Percentiles rank a stretch among this genome's conserved stretches.
Evolutionary conservation across 1,140 invertebrate genomes (phyloP).

Genomic region (Harlomillsia oculata): DNA sequence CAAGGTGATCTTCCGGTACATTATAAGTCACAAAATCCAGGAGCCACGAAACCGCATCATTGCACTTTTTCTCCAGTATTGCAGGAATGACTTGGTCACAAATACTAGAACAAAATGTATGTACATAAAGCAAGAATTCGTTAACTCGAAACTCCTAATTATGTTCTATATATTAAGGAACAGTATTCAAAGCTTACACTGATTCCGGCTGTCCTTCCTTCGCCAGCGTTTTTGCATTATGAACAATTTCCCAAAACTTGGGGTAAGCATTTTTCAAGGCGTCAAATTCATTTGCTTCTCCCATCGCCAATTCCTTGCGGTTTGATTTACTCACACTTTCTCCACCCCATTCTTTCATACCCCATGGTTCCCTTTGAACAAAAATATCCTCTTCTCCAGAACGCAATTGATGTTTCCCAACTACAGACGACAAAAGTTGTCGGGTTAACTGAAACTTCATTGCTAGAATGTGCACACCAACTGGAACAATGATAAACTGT

Average conservation of each 20-base stretch:
- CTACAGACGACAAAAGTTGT: conserved; percentile 21
- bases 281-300: background rate
- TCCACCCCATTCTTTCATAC: conserved; percentile 13
- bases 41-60: conserved; percentile 22
- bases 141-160: background rate
- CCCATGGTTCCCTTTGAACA: conserved; percentile 26
- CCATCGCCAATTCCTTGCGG: background rate
- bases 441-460: conserved; percentile 17
- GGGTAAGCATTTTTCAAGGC: background rate
- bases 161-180: background rate
- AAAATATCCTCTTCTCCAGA: conserved; percentile 21
- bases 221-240: conserved; percentile 14
- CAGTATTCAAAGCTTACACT: conserved; percentile 17
- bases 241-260: background rate
- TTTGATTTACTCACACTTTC: background rate
- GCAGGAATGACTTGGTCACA: conserved; percentile 26
- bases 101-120: conserved; percentile 19
- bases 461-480: conserved; percentile 29
- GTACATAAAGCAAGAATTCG: too few species aligned
- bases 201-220: conserved; percentile 31
- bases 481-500: conserved; percentile 22
- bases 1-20: conserved; percentile 26
- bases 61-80: conserved; percentile 13
- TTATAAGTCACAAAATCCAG: conserved; percentile 26
- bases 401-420: conserved; percentile 24